Conservation (phyloP, 2,888 invertebrate genomes). For the Drosophila anceps region DNA sequence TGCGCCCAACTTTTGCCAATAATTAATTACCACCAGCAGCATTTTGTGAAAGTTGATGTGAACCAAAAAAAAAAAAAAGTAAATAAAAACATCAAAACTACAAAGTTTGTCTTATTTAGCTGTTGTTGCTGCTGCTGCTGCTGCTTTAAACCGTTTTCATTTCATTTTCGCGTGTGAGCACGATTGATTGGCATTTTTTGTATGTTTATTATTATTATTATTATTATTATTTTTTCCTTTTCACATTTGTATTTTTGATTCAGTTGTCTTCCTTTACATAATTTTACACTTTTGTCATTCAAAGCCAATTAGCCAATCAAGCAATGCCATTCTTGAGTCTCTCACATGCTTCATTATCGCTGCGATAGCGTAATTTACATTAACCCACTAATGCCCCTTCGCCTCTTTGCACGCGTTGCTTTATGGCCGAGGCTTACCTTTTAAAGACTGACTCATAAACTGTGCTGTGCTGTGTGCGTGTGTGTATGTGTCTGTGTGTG, state of each 20-base stretch:
- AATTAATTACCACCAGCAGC: conserved; percentile 61
- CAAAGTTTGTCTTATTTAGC: conserved; percentile 60
- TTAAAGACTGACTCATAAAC: conserved; percentile 63
- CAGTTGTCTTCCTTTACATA: conserved; percentile 62
- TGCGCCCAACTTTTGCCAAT: conserved; percentile 61
- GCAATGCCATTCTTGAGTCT: conserved; percentile 48
- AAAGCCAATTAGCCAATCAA: conserved; percentile 56
- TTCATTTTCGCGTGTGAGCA: conserved; percentile 71
- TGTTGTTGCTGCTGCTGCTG: conserved; percentile 16
- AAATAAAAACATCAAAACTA: conserved; percentile 45
- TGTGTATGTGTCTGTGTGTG: too few relatives aligned
- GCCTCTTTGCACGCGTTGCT: too few relatives aligned
- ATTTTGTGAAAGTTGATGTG: conserved; percentile 75
- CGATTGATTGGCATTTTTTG: conserved; percentile 66
- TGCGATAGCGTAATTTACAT: conserved; percentile 44
- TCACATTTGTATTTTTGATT: conserved; percentile 41
- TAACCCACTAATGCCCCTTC: conserved; percentile 9
- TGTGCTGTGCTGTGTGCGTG: conserved; percentile 13
- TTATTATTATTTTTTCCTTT: conserved; percentile 3
- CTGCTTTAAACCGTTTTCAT: conserved; percentile 56
- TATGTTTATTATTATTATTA: conserved; percentile 15
- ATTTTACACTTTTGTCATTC: conserved; percentile 50
- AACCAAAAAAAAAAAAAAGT: conserved; percentile 55
- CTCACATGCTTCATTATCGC: conserved; percentile 42
- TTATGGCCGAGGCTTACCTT: conserved; percentile 42